Conservation (phyloP, 35 echinoderm and acorn worm genomes). For the Lytechinus variegatus region DNA sequence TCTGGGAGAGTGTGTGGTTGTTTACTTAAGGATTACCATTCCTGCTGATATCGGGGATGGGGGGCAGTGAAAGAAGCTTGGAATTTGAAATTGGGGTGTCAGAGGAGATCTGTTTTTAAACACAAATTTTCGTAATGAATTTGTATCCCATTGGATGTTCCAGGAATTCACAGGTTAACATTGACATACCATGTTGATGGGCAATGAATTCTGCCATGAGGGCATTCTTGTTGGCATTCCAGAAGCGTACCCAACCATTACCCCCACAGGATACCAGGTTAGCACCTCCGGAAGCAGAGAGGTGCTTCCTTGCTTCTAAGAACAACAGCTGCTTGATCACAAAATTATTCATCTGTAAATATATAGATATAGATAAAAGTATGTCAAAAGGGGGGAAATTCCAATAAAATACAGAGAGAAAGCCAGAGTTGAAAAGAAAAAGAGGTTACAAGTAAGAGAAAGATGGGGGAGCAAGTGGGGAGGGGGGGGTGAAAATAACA, state of each 20-base stretch:
- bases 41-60: too few relatives aligned
- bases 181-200: conserved; percentile 77
- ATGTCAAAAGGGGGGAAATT: background rate
- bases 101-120: too few relatives aligned
- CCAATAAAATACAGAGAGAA: background rate
- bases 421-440: background rate
- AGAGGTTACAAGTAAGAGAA: background rate
- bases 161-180: background rate
- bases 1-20: too few relatives aligned
- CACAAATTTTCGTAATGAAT: too few relatives aligned
- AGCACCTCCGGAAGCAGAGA: conserved; percentile 55
- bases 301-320: conserved; percentile 73
- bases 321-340: conserved; percentile 81
- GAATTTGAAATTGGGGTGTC: too few relatives aligned
- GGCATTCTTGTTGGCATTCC: conserved; percentile 74
- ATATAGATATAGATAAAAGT: background rate
- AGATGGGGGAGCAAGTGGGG: too few relatives aligned
- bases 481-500: too few relatives aligned
- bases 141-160: too few relatives aligned
- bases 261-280: conserved; percentile 91
- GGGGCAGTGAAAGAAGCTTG: too few relatives aligned
- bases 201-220: conserved; percentile 85
- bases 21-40: too few relatives aligned
- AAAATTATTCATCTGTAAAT: conserved; percentile 59
- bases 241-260: conserved; percentile 95